Conservation (phyloP, 2,797 vertebrate species). For the Staurois parvus region DNA sequence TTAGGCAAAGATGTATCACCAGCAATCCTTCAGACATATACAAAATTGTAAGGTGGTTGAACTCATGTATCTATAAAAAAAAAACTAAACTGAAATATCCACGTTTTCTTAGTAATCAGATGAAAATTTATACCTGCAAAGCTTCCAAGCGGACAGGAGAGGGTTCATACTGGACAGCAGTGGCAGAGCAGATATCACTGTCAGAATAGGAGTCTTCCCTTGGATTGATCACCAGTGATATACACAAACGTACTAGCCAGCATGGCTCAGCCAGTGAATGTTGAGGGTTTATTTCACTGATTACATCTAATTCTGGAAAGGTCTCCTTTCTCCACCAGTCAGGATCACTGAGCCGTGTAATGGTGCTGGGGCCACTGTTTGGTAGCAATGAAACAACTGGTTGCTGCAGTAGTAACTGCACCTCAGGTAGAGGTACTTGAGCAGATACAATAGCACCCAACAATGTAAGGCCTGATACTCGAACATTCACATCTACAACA, state of each 20-base stretch:
- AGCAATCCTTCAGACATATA: background rate
- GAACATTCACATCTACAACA: conserved; percentile 91
- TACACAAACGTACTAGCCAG: conserved; percentile 89
- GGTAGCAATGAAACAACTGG: conserved; percentile 75
- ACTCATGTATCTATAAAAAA: too few relatives aligned
- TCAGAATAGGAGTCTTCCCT: conserved; percentile 85
- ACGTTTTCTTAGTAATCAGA: background rate
- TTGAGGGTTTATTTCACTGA: background rate
- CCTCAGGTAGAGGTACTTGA: conserved; percentile 91
- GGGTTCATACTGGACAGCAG: conserved; percentile 78
- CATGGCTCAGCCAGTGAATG: conserved; percentile 66
- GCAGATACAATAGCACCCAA: conserved; percentile 88
- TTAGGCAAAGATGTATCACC: background rate
- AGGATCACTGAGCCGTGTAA: conserved; percentile 62
- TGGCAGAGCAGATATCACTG: conserved; percentile 70
- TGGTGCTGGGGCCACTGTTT: conserved; percentile 69
- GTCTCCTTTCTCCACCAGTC: conserved; percentile 68
- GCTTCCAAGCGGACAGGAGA: conserved; percentile 91
- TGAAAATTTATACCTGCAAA: conserved; percentile 82
- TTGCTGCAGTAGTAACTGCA: conserved; percentile 89
- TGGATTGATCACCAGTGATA: conserved; percentile 82
- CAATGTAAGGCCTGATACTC: conserved; percentile 91
- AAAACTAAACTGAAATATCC: background rate
- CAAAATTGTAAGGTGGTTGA: too few relatives aligned
- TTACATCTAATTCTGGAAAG: conserved; percentile 63